Base-by-base conservation (phyloP, 2,888 invertebrate genomes). In the Seira sanloemensis region DNA sequence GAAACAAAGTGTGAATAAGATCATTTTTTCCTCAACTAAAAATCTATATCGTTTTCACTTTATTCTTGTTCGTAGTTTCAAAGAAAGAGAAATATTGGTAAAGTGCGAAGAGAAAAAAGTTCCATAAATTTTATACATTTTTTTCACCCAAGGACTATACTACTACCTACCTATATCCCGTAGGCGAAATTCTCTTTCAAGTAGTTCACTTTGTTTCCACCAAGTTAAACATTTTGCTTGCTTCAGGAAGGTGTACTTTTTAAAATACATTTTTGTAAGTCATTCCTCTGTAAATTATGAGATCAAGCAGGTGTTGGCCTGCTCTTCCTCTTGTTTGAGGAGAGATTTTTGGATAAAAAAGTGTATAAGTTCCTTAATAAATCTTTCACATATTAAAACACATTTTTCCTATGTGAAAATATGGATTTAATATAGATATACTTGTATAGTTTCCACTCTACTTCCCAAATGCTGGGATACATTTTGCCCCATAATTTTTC, bases 281-380 rank as follows among this genome's bases (percentile, higher is more conserved):
- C 23, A 16, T 74, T 19, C 23, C 21, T 26, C 26, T 27, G 54
- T 76, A 67, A 76, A 67, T 76, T 76, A 76, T 76, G 76, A 76
- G 76, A 76, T 76, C 67, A 50, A 76, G 65, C 76, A 76, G 76
- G 76, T 76, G 76, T 67, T 76, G 23, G 46, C 65, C 24, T 54
- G 62, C 54, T 65, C 37, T 37, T 37, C 37, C 12, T 37, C 37
- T 37, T 37, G 37, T 37, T 37, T 37, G 37, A 37, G 37, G 37
- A 37, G 37, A 37, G 37, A 37, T 37, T 37, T 37, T 37, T 37
- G 37, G 37, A 37, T 37, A 37, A 37, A 7, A 37, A 37, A 37
- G 37, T 4, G n/a, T n/a, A n/a, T n/a, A 37, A 37, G 37, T 37
- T 37, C 37, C 12, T 37, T 37, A 68, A 68, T 68, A 68, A 68